Evolutionary conservation across 2,797 vertebrate genomes (phyloP).

Genomic region (Tarsius wallacei): DNA sequence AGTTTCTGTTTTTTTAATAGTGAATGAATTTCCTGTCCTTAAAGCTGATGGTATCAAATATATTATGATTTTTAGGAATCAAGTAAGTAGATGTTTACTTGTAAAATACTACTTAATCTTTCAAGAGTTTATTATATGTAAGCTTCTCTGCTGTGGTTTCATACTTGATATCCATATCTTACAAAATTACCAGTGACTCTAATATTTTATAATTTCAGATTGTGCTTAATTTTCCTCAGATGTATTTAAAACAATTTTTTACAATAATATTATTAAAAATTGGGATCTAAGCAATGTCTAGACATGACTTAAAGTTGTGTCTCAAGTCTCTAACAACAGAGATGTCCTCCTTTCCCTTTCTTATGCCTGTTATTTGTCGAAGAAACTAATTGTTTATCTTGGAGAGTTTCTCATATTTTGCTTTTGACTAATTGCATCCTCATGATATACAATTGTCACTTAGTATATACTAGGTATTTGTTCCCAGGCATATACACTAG

Average conservation of each 20-base stretch:
- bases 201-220: background rate
- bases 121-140: slow-evolving; percentile 59
- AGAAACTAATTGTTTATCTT: background rate
- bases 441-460: background rate
- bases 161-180: background rate
- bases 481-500: background rate
- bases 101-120: background rate
- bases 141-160: background rate
- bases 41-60: slow-evolving; percentile 99
- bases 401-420: background rate
- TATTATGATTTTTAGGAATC: slow-evolving; percentile 99
- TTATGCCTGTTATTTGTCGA: background rate
- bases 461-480: background rate
- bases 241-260: slow-evolving; percentile 5
- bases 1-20: slow-evolving; percentile 90
- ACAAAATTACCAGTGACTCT: background rate
- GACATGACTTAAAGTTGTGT: background rate
- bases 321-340: background rate
- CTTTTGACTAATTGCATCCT: background rate
- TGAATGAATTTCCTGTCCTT: slow-evolving; percentile 99
- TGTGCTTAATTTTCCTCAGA: slow-evolving; percentile 20
- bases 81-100: slow-evolving; percentile 92
- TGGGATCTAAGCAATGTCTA: background rate
- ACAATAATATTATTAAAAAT: slow-evolving; percentile 4
- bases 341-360: background rate